Evolutionary conservation across 2,888 invertebrate genomes (phyloP).

Genomic region (Andricus curvator): DNA sequence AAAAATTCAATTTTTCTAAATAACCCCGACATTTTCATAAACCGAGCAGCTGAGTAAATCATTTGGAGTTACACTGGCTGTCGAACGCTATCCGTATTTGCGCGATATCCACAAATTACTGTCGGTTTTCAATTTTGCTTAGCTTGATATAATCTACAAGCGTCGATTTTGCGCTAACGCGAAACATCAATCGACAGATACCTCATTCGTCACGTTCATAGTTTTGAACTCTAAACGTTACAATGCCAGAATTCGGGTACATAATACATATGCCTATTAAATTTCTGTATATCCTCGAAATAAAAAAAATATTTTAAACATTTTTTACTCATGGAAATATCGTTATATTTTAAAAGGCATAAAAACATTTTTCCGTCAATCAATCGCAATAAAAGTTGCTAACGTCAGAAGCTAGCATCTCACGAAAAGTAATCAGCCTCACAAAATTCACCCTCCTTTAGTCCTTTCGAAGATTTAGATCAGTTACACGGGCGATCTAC

Average conservation of each 20-base stretch:
- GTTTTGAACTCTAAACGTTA: conserved; percentile 63
- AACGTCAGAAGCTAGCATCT: background rate
- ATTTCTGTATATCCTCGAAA: background rate
- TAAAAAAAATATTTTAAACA: background rate
- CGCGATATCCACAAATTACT: background rate
- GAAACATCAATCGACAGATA: conserved; percentile 16
- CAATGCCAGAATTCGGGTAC: background rate
- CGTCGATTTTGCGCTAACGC: background rate
- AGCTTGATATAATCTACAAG: background rate
- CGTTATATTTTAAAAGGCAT: too few species aligned
- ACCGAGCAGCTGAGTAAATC: background rate
- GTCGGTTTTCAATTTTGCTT: conserved; percentile 3
- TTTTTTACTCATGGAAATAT: background rate
- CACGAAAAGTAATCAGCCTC: background rate
- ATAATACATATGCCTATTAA: background rate
- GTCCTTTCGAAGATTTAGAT: background rate
- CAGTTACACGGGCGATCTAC: background rate
- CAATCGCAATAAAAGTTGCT: too few species aligned
- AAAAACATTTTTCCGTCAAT: too few species aligned
- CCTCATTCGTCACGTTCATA: conserved; percentile 50
- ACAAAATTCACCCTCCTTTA: background rate
- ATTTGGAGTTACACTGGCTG: background rate
- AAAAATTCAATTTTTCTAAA: background rate
- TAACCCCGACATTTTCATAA: background rate
- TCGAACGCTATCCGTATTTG: background rate